Percentiles rank a stretch among this genome's conserved stretches.
phyloP scores from a whole-genome alignment of 2,888 invertebrate species.

The Malachius bipustulatus region DNA sequence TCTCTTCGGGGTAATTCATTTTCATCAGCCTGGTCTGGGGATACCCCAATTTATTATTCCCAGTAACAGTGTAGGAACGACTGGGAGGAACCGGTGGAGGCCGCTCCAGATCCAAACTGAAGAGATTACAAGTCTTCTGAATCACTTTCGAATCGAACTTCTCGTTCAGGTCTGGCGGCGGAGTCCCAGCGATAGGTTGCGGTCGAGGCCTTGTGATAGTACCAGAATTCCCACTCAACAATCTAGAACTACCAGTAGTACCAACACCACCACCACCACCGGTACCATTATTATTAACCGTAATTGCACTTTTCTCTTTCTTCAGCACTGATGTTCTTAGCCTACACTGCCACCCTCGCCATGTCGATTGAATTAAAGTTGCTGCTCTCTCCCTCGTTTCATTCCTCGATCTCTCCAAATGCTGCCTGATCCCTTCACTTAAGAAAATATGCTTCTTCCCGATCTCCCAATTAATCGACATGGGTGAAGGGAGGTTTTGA shows the following conservation, averaged over 20 bases:
- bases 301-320: slow-evolving; percentile 25
- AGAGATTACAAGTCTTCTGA: slow-evolving; percentile 80
- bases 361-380: slow-evolving; percentile 69
- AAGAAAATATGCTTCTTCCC: slow-evolving; percentile 90
- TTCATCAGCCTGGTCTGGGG: slow-evolving; percentile 88
- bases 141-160: slow-evolving; percentile 82
- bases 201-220: slow-evolving; percentile 60
- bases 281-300: slow-evolving; percentile 15
- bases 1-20: slow-evolving; percentile 63
- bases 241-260: slow-evolving; percentile 17
- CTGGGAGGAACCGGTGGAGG: slow-evolving; percentile 88
- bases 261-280: slow-evolving; percentile 11
- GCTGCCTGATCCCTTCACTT: slow-evolving; percentile 86
- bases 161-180: slow-evolving; percentile 70
- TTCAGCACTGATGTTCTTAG: slow-evolving; percentile 52
- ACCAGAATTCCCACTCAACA: slow-evolving; percentile 30
- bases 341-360: slow-evolving; percentile 69
- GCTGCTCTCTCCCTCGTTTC: slow-evolving; percentile 71
- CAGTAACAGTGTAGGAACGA: slow-evolving; percentile 79
- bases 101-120: slow-evolving; percentile 80
- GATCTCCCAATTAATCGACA: slow-evolving; percentile 76
- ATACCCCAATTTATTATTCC: slow-evolving; percentile 83
- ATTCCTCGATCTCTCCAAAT: slow-evolving; percentile 69
- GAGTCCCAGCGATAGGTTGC: slow-evolving; percentile 80
- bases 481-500: slow-evolving; percentile 39